Base-by-base conservation (phyloP, 2,113 vertebrate genomes). In the Alaudala cheleensis region DNA sequence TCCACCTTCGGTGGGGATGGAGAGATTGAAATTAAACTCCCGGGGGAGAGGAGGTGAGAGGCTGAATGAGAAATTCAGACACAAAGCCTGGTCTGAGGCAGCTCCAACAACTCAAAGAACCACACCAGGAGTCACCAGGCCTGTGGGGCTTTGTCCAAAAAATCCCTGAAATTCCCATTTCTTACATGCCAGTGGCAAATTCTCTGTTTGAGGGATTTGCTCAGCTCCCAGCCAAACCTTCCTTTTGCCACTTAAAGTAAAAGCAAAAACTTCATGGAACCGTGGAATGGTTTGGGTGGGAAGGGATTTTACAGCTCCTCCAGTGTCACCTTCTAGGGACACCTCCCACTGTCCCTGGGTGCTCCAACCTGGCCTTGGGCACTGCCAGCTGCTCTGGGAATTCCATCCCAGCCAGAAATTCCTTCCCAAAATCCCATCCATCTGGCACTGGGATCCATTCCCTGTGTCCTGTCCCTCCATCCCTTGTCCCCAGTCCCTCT, bases 1-100 rank as follows among this genome's bases (percentile, higher is more conserved):
- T 83, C 92, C 22, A 97, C 93, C 98, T 98, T 82, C 44, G 54
- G 66, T 4, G 21, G 70, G 71, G 89, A 12, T 3, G 45, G 31
- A 66, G 37, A 17, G n/a, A 2, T 5, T 0, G 5, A 3, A 0
- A 0, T 37, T 33, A 25, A 70, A 22, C 54, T 54, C 45, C 2
- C 0, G 0, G 24, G 42, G 74, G 34, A 34, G 16, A 11, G 0
- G 16, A 29, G 14, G 54, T 0, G 23, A 45, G 3, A 5, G 21
- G 47, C 25, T 66, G 47, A 15, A 4, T 18, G 10, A 4, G 2
- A 12, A 24, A 40, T 10, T 5, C 40, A 66, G n/a, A 1, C 7
- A 5, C 0, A 0, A 62, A 5, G 28, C 40, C 57, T 14, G 23
- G 10, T 18, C 28, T 16, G 33, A 33, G 61, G 29, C 12, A 42